A percentile compares a stretch with the other conserved stretches of the same genome.
Evolutionary conservation across 2,888 invertebrate genomes (phyloP).

Genomic region (Hirtodrosophila cameraria): DNA sequence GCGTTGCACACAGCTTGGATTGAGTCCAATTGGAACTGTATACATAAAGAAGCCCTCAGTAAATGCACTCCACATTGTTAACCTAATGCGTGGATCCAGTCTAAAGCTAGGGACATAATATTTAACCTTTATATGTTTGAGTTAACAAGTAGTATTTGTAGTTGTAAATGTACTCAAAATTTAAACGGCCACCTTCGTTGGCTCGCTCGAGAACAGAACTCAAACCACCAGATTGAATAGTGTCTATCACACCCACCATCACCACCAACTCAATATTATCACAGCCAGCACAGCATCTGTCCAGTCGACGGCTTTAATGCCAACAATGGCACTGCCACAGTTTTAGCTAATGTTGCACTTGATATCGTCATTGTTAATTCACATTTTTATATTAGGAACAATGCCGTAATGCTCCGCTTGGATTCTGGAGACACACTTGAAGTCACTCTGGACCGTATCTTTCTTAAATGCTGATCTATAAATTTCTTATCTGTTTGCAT

Average conservation of each 20-base stretch:
- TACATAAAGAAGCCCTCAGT: constrained; percentile 87
- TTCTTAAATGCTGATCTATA: constrained; percentile 41
- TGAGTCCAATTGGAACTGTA: constrained; percentile 88
- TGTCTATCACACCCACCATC: constrained; percentile 83
- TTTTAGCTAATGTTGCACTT: constrained; percentile 13
- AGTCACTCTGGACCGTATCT: not conserved
- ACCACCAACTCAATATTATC: constrained; percentile 83
- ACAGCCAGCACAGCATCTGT: constrained; percentile 85
- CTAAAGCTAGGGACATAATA: too few species aligned
- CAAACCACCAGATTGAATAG: constrained; percentile 83
- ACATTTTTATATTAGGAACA: constrained; percentile 6
- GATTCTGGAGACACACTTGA: constrained; percentile 35
- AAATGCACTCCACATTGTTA: constrained; percentile 87
- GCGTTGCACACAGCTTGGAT: constrained; percentile 90
- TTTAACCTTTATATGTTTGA: too few species aligned
- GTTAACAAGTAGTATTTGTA: too few species aligned
- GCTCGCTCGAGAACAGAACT: constrained; percentile 81
- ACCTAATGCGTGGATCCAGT: constrained; percentile 87
- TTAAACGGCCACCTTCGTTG: constrained; percentile 81
- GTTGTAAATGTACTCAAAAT: constrained; percentile 81
- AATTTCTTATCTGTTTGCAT: constrained; percentile 23
- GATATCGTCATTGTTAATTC: constrained; percentile 35
- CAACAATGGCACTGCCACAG: constrained; percentile 61
- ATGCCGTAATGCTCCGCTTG: not conserved
- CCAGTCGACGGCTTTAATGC: constrained; percentile 86